phyloP scores from a whole-genome alignment of 2,888 invertebrate genomes.

The Drosophila phalerata region DNA sequence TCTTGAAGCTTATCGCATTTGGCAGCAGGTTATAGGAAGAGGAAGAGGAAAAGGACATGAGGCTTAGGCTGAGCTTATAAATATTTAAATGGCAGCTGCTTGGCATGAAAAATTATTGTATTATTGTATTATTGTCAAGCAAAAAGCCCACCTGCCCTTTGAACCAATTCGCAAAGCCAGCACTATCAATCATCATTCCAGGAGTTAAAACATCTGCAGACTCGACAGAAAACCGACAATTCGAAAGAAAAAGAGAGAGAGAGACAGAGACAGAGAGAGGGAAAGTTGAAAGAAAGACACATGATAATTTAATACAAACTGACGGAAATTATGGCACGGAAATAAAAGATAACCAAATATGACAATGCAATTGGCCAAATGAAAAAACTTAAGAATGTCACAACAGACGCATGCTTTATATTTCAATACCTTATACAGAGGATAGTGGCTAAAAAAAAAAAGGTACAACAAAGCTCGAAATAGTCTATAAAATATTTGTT shows the following conservation, averaged over 20 bases:
- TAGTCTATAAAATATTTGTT: too few species aligned
- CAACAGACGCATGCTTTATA: neutral
- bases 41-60: too few species aligned
- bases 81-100: slow-evolving; percentile 68
- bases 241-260: slow-evolving; percentile 1
- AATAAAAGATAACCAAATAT: slow-evolving; percentile 41
- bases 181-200: slow-evolving; percentile 53
- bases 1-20: slow-evolving; percentile 50
- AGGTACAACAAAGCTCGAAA: neutral
- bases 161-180: slow-evolving; percentile 16
- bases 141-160: slow-evolving; percentile 44
- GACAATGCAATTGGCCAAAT: slow-evolving; percentile 28
- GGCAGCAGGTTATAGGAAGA: slow-evolving; percentile 15
- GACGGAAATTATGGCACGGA: slow-evolving; percentile 43
- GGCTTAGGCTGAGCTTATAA: slow-evolving; percentile 49
- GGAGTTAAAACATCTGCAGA: slow-evolving; percentile 37
- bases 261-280: neutral
- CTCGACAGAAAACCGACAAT: slow-evolving; percentile 5
- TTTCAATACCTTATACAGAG: neutral
- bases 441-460: too few species aligned
- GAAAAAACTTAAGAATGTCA: slow-evolving; percentile 1
- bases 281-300: neutral
- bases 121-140: slow-evolving; percentile 57
- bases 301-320: slow-evolving; percentile 1
- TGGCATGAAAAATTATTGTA: slow-evolving; percentile 60